Base-by-base conservation (phyloP, 2,113 vertebrate species). In the Polypterus senegalus region DNA sequence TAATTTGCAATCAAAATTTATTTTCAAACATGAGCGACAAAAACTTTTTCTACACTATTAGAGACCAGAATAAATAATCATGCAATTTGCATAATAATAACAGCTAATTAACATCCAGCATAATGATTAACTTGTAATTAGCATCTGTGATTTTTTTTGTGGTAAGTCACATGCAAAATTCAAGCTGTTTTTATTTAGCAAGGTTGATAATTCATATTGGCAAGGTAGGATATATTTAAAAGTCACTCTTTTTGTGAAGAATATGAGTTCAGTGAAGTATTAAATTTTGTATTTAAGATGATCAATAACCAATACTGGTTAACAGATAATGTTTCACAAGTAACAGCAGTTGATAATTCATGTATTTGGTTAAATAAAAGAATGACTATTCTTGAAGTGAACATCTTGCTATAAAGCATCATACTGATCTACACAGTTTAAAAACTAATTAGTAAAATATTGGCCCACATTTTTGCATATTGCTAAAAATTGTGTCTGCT, bases 51-150 rank as follows among this genome's bases (percentile, higher is more conserved):
- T 43, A n/a, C 69, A 69, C 74, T 76, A 73, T 81, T 72, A 79
- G 73, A 71, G 67, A 68, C 54, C 11, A 67, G 67, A 80, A 78
- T 72, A 79, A 73, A 79, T 72, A 77, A 72, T 70, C 64, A 60
- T 69, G 46, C 60, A 76, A 76, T 83, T 77, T 80, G 73, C 76
- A 80, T 81, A 67, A 57, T 75, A 78, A 80, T 79, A 74, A 73
- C 68, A 57, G 51, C 68, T 79, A 79, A 83, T 79, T 60, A 75
- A 76, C 59, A 72, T 73, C 80, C 75, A 76, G 71, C 67, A 75
- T 78, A 71, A 65, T 76, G 69, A 81, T 80, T 77, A 72, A 72
- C 70, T 60, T 61, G 63, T 57, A 54, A 63, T 66, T 65, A 70
- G 62, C 48, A 64, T 68, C 59, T 77, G 68, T 65, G 71, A 69